Evolutionary conservation across 2,888 invertebrate species (phyloP).

Genomic region (Microctonus hyperodae): DNA sequence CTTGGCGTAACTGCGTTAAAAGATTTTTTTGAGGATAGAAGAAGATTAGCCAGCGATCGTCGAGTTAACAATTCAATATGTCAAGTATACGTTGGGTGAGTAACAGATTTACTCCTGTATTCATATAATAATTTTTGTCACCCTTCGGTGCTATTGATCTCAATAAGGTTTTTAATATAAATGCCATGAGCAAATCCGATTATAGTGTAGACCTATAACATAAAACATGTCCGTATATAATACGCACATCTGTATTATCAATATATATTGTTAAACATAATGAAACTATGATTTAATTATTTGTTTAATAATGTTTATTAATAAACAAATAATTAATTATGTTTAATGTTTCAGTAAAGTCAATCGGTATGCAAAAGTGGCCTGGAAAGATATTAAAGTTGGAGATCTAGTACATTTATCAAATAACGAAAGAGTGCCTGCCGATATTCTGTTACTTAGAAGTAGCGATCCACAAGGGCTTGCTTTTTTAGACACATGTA

Average conservation of each 20-base stretch:
- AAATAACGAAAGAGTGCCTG: constrained; percentile 96
- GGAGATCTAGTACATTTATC: constrained; percentile 95
- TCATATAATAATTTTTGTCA: neutral
- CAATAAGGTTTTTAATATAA: neutral
- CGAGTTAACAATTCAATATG: constrained; percentile 93
- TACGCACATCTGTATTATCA: neutral
- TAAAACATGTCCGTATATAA: neutral
- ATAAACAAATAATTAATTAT: too few relatives aligned
- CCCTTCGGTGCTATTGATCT: neutral
- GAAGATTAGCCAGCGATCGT: constrained; percentile 89
- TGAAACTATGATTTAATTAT: neutral
- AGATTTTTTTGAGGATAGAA: constrained; percentile 92
- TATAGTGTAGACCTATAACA: neutral
- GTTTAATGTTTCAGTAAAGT: constrained; percentile 70
- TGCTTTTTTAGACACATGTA: constrained; percentile 95
- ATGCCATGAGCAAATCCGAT: neutral
- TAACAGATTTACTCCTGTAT: constrained; percentile 34
- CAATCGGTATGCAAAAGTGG: constrained; percentile 81
- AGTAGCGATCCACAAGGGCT: constrained; percentile 88
- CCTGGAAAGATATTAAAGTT: constrained; percentile 91
- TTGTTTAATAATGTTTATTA: too few relatives aligned
- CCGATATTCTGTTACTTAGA: constrained; percentile 89
- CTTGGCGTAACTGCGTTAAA: constrained; percentile 93
- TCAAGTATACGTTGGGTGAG: constrained; percentile 89
- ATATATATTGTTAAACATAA: too few relatives aligned